These are phyloP conservation scores for Latrodectus hesperus DNA, from an alignment of 2,888 invertebrate species.

Conservation along the genomic window DNA sequence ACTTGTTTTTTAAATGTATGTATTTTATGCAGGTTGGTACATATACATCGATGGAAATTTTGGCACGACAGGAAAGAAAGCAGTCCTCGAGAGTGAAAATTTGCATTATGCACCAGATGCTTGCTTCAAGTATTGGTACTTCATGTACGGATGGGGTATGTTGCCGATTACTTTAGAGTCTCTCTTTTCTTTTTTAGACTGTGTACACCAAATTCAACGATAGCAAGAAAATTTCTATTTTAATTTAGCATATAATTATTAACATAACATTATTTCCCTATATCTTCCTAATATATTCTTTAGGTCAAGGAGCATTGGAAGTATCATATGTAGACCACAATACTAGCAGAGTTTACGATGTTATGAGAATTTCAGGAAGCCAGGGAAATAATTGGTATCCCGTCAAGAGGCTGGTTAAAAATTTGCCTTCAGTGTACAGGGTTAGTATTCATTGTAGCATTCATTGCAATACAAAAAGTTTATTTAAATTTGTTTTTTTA, in stretches of 20 bases:
- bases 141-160: constrained; percentile 41
- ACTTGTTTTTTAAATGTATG: neutral
- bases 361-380: constrained; percentile 29
- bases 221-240: neutral
- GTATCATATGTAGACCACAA: constrained; percentile 42
- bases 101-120: constrained; percentile 51
- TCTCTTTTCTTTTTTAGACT: neutral
- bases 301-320: constrained; percentile 32
- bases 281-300: neutral
- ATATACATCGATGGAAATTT: constrained; percentile 40
- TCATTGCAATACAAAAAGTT: no score
- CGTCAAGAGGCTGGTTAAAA: constrained; percentile 36
- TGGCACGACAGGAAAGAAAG: constrained; percentile 33
- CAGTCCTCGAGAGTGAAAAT: constrained; percentile 64
- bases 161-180: neutral
- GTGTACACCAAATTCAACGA: neutral
- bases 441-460: constrained; percentile 8
- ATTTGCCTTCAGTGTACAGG: constrained; percentile 44
- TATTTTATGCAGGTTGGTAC: constrained; percentile 53
- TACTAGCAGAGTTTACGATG: constrained; percentile 31
- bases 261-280: neutral
- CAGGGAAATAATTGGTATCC: constrained; percentile 58
- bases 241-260: neutral
- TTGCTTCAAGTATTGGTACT: constrained; percentile 60
- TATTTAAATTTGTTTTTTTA: no score